Percentiles rank a stretch among this genome's conserved stretches.
These are phyloP conservation scores for Coelopa pilipes DNA, from an alignment of 2,888 invertebrate genomes.

Conservation along the genomic window DNA sequence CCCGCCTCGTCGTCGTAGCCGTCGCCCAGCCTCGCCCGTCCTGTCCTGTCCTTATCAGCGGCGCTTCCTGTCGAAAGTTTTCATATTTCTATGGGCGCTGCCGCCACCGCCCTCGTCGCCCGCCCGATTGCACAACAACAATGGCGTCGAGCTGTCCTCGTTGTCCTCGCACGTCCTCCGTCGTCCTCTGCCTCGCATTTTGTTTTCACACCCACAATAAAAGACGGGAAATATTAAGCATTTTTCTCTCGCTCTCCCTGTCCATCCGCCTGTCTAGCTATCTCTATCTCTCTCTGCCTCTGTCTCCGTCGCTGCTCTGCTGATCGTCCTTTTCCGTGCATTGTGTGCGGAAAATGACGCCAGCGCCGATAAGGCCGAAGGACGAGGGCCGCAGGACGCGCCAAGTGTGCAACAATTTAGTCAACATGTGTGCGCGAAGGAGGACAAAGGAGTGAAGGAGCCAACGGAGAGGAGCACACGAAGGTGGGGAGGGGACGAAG, in stretches of 20 bases:
- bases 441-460: too few species aligned
- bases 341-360: conserved; percentile 23
- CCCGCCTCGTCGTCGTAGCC: too few species aligned
- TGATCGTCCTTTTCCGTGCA: conserved; percentile 8
- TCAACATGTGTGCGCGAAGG: neutral
- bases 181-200: neutral
- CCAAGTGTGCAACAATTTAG: conserved; percentile 25
- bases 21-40: too few species aligned
- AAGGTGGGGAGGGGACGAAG: too few species aligned
- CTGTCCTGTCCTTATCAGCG: conserved; percentile 62
- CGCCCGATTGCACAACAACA: neutral
- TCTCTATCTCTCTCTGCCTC: neutral
- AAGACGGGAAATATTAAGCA: conserved; percentile 35
- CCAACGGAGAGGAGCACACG: too few species aligned
- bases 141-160: neutral
- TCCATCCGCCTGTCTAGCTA: neutral
- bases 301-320: conserved; percentile 8
- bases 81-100: conserved; percentile 58
- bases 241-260: conserved; percentile 14
- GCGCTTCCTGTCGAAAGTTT: conserved; percentile 67
- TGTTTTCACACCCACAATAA: conserved; percentile 26
- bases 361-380: conserved; percentile 30
- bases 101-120: too few species aligned
- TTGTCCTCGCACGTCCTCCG: conserved; percentile 3
- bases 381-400: conserved; percentile 31